A percentile compares a stretch with the other conserved stretches of the same genome.
phyloP scores from a whole-genome alignment of 2,113 vertebrate genomes.

The Phalacrocorax brasilianus region DNA sequence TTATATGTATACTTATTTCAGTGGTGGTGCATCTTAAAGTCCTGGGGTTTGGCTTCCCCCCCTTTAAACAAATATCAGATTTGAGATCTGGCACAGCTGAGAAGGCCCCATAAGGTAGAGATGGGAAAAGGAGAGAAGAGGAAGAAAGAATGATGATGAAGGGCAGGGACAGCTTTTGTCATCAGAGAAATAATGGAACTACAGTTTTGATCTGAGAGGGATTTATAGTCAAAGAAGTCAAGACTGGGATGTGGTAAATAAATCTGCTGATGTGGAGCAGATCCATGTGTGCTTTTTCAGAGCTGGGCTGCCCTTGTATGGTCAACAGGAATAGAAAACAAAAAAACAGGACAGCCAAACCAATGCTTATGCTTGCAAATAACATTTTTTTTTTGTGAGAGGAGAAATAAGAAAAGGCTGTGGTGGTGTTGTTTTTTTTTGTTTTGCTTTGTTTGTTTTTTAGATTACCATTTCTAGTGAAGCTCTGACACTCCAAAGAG shows the following conservation, averaged over 20 bases:
- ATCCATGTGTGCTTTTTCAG: neutral
- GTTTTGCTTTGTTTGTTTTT: neutral
- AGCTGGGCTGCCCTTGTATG: neutral
- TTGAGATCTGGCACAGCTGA: neutral
- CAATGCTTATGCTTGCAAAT: neutral
- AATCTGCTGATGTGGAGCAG: neutral
- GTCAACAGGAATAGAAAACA: neutral
- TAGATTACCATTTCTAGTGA: neutral
- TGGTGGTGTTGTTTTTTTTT: neutral
- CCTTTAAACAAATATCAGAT: neutral
- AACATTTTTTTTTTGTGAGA: neutral
- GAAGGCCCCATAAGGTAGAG: neutral
- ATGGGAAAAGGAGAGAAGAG: neutral
- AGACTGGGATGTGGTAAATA: neutral
- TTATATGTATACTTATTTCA: neutral
- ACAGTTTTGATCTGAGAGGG: neutral
- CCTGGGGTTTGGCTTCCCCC: neutral
- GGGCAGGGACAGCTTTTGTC: neutral
- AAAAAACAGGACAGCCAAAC: neutral
- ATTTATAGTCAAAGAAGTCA: neutral
- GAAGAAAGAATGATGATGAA: neutral
- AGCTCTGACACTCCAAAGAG: neutral
- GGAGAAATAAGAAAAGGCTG: neutral
- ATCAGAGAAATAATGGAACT: neutral
- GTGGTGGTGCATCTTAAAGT: neutral